A percentile compares a stretch with the other conserved stretches of the same genome.
Conservation (phyloP, 2,113 vertebrate species). For the Hiodon alosoides region DNA sequence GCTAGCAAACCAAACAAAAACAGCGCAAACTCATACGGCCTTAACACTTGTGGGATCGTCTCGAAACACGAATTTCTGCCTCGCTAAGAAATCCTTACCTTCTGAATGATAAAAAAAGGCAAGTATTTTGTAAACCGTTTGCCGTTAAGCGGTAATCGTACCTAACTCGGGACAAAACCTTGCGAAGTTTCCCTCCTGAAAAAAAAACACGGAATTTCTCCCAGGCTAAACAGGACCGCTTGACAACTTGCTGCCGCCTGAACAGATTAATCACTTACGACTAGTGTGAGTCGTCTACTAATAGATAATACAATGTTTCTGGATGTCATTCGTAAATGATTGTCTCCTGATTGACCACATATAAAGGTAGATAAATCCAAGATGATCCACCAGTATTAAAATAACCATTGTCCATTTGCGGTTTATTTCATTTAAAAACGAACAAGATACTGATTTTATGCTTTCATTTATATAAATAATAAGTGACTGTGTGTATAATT, state of each 20-base stretch:
- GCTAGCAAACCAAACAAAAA: slow-evolving; percentile 22
- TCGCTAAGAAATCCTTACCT: slow-evolving; percentile 28
- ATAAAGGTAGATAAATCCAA: too few species aligned
- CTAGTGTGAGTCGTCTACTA: not conserved
- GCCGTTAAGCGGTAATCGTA: not conserved
- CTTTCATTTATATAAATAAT: not conserved
- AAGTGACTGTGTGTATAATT: not conserved
- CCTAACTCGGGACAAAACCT: slow-evolving; percentile 43
- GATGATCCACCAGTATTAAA: too few species aligned
- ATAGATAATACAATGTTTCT: not conserved
- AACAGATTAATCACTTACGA: not conserved
- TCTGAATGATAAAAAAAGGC: slow-evolving; percentile 10
- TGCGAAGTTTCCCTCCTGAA: slow-evolving; percentile 54
- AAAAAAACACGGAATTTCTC: slow-evolving; percentile 42
- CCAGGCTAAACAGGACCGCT: slow-evolving; percentile 45
- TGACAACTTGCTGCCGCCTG: slow-evolving; percentile 29
- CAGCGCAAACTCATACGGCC: slow-evolving; percentile 14
- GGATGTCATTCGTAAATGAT: not conserved
- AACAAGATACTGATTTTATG: too few species aligned
- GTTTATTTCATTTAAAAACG: too few species aligned
- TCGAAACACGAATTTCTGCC: not conserved
- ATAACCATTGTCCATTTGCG: too few species aligned
- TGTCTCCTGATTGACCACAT: not conserved
- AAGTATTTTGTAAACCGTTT: not conserved
- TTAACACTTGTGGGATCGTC: not conserved